Evolutionary conservation across 2,888 invertebrate genomes (phyloP), one percentile per base, ranked within the genome.

Genomic region (Aphidoletes aphidimyza): DNA sequence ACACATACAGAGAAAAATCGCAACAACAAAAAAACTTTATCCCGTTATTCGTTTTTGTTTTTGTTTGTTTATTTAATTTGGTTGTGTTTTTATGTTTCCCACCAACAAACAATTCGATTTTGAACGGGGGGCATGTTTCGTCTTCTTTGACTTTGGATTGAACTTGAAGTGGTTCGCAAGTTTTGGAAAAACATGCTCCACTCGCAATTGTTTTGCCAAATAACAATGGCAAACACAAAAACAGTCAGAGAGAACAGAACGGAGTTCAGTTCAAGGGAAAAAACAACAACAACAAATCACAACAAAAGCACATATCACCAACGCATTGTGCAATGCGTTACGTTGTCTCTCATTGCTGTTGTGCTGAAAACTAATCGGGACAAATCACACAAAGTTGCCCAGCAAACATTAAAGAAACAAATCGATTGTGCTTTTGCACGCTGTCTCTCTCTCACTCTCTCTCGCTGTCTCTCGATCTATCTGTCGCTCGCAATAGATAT

Each of bases 111-210:
- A n/a, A 14, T 54, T 54, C 54, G 54, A 22, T 54, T 54, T 54
- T 5, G n/a, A n/a, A n/a, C 3, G 1, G n/a, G 19, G 22, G 5
- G 54, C 3, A 22, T 54, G n/a, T n/a, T 54, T n/a, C 22, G 54
- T 54, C 22, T 54, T 54, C 54, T 54, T 54, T 54, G 54, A 54
- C 54, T 54, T 54, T 54, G 54, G 54, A n/a, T 54, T 54, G 54
- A 54, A 54, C 54, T 54, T 54, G 54, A 54, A 54, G 54, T 54
- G 54, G 54, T 22, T n/a, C n/a, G n/a, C n/a, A n/a, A n/a, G n/a
- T n/a, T n/a, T n/a, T n/a, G n/a, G n/a, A n/a, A n/a, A n/a, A n/a
- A n/a, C n/a, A n/a, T n/a, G n/a, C n/a, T n/a, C n/a, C n/a, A n/a
- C n/a, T n/a, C n/a, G 39, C 5, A 39, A 54, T 54, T 54, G 54